phyloP scores from a whole-genome alignment of 2,888 invertebrate species.

The Drosophila mayaguana region DNA sequence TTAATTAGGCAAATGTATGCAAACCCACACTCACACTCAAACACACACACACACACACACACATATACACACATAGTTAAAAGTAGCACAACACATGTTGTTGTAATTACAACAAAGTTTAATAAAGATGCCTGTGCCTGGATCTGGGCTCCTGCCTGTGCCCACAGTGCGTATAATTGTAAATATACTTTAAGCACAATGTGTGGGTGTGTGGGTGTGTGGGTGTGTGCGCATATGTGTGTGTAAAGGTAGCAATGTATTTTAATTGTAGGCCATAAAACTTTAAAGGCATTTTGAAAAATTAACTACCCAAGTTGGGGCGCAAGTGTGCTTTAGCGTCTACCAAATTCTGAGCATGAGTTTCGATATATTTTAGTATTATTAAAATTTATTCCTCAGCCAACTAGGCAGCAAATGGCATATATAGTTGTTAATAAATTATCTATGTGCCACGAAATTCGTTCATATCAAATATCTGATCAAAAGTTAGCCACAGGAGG shows the following conservation, averaged over 20 bases:
- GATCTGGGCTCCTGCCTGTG: background rate
- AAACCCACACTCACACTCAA: constrained; percentile 55
- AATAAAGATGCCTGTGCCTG: constrained; percentile 65
- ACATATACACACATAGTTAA: constrained; percentile 14
- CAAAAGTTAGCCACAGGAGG: no score
- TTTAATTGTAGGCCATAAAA: constrained; percentile 53
- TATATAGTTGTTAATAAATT: background rate
- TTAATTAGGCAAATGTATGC: constrained; percentile 82
- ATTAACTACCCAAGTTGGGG: constrained; percentile 39
- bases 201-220: constrained; percentile 5
- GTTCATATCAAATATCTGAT: background rate
- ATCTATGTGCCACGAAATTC: no score
- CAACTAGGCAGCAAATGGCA: background rate
- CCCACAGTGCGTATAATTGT: constrained; percentile 60
- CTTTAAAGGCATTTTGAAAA: constrained; percentile 53
- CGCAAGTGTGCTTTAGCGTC: constrained; percentile 46
- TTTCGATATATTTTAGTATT: background rate
- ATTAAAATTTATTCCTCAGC: background rate
- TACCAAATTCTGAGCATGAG: background rate
- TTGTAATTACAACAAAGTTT: constrained; percentile 79
- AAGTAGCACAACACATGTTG: constrained; percentile 75
- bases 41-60: constrained; percentile 25
- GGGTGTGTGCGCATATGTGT: constrained; percentile 1
- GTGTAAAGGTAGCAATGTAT: constrained; percentile 24
- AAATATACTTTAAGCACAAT: constrained; percentile 30